A percentile compares a stretch with the other conserved stretches of the same genome.
Evolutionary conservation across 2,888 invertebrate genomes (phyloP).

Genomic region (Cheilosia soror): DNA sequence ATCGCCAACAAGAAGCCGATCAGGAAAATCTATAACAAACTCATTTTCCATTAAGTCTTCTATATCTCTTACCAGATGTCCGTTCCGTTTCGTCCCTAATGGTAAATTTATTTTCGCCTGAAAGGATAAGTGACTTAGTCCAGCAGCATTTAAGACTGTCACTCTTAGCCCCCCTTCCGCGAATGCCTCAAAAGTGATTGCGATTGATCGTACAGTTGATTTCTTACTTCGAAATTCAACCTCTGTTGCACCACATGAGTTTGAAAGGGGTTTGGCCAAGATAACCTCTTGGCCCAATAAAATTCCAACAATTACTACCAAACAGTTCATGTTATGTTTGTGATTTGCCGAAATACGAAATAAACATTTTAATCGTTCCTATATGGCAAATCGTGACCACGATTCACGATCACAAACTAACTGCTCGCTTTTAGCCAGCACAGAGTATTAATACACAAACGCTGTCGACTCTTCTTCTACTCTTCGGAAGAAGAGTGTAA

Average conservation of each 20-base stretch:
- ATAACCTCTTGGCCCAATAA: background rate
- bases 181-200: conserved; percentile 43
- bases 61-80: conserved; percentile 32
- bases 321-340: conserved; percentile 1
- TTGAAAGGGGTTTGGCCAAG: background rate
- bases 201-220: background rate
- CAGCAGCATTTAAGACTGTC: background rate
- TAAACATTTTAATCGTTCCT: background rate
- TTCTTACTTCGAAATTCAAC: conserved; percentile 40
- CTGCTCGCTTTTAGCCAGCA: background rate
- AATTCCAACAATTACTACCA: conserved; percentile 8
- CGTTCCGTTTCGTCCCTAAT: conserved; percentile 19
- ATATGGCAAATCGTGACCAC: no score
- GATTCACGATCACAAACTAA: background rate
- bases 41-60: background rate
- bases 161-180: conserved; percentile 37
- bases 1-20: conserved; percentile 50
- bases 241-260: background rate
- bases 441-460: no score
- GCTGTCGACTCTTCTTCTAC: no score
- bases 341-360: background rate
- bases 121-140: conserved; percentile 50
- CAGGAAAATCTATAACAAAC: conserved; percentile 34
- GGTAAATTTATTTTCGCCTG: conserved; percentile 50
- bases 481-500: no score